These are phyloP conservation scores for Anastrepha obliqua DNA, from an alignment of 1,140 invertebrate species.

Conservation along the genomic window DNA sequence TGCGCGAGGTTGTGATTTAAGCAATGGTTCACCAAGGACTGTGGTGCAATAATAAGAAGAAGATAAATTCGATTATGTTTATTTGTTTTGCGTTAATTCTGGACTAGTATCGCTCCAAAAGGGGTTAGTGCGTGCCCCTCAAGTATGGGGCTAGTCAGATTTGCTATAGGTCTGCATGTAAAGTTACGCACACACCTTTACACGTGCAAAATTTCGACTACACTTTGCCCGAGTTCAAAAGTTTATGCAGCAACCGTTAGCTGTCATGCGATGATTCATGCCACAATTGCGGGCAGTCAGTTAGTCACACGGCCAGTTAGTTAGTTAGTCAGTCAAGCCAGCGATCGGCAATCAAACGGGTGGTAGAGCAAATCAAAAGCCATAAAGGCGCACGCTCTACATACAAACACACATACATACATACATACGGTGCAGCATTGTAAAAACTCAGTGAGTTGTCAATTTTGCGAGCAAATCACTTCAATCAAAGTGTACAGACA, in stretches of 20 bases:
- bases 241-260: background rate
- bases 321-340: slow-evolving; percentile 21
- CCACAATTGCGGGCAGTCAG: slow-evolving; percentile 41
- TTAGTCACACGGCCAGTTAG: slow-evolving; percentile 34
- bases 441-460: slow-evolving; percentile 54
- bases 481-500: slow-evolving; percentile 53
- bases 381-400: background rate
- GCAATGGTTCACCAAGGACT: too few relatives aligned
- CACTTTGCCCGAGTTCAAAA: slow-evolving; percentile 40
- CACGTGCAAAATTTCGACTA: background rate
- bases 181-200: background rate
- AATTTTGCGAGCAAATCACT: slow-evolving; percentile 52
- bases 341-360: slow-evolving; percentile 23
- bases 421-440: background rate
- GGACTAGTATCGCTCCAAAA: too few relatives aligned
- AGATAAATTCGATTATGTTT: too few relatives aligned
- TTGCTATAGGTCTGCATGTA: too few relatives aligned
- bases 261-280: slow-evolving; percentile 41
- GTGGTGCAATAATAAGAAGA: too few relatives aligned
- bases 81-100: too few relatives aligned
- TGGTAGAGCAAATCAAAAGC: slow-evolving; percentile 40
- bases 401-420: background rate
- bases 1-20: too few relatives aligned
- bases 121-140: too few relatives aligned
- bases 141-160: too few relatives aligned